Percentiles rank a stretch among this genome's conserved stretches.
Evolutionary conservation across 1,140 invertebrate species (phyloP).

Genomic region (Sycophaga agraensis): DNA sequence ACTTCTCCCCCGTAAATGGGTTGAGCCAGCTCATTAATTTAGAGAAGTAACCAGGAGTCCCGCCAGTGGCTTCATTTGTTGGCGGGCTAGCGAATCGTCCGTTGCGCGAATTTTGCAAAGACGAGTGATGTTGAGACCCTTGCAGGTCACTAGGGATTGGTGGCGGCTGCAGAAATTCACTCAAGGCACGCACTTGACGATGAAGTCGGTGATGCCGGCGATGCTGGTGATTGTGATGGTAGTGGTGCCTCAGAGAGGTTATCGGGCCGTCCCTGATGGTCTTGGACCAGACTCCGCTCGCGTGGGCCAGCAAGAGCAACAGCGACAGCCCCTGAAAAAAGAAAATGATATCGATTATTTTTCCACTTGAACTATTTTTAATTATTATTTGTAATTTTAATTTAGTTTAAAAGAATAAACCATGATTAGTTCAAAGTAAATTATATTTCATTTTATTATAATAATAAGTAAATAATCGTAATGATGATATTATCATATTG

Average conservation of each 20-base stretch:
- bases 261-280: slow-evolving; percentile 35
- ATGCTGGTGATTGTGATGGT: slow-evolving; percentile 4
- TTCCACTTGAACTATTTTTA: too few relatives aligned
- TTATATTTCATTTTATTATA: too few relatives aligned
- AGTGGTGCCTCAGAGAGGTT: slow-evolving; percentile 19
- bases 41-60: slow-evolving; percentile 45
- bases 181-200: slow-evolving; percentile 38
- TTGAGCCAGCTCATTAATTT: slow-evolving; percentile 48
- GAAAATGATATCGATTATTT: too few relatives aligned
- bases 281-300: slow-evolving; percentile 32
- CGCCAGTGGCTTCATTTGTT: slow-evolving; percentile 23
- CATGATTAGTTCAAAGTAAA: too few relatives aligned
- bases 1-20: too few relatives aligned
- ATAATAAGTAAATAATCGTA: too few relatives aligned
- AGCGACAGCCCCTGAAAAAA: slow-evolving; percentile 45
- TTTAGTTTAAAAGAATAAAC: too few relatives aligned
- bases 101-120: too few relatives aligned
- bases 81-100: not conserved
- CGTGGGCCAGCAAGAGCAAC: slow-evolving; percentile 40
- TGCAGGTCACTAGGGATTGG: slow-evolving; percentile 31
- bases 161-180: slow-evolving; percentile 50
- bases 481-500: too few relatives aligned
- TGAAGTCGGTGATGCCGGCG: slow-evolving; percentile 14
- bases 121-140: too few relatives aligned
- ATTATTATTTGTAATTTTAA: too few relatives aligned